Conservation (phyloP, 2,888 invertebrate species). For the Chrysotoxum bicinctum region DNA sequence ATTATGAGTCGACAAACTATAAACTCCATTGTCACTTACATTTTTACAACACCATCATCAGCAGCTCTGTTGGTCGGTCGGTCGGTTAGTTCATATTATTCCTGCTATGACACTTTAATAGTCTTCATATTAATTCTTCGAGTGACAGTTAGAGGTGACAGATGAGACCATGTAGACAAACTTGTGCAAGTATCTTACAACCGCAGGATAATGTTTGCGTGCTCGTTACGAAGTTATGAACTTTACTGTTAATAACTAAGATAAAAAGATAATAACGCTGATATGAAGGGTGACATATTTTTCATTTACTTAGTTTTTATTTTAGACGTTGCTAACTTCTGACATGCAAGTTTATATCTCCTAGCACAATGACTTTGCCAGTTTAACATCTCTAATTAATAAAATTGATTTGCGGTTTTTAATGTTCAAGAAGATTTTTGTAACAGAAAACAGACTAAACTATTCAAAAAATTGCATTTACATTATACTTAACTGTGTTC, state of each 20-base stretch:
- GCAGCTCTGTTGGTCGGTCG: not conserved
- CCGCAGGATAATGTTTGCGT: conserved; percentile 58
- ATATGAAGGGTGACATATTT: not conserved
- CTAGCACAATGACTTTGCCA: not conserved
- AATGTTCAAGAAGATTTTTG: too few species aligned
- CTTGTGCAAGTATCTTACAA: conserved; percentile 38
- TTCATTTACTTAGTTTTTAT: not conserved
- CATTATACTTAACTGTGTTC: too few species aligned
- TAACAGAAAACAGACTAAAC: too few species aligned
- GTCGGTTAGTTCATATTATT: conserved; percentile 5
- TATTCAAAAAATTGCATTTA: too few species aligned
- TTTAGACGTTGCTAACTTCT: not conserved
- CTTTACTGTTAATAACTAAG: not conserved
- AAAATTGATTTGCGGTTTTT: not conserved
- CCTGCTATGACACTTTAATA: conserved; percentile 26
- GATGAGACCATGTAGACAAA: conserved; percentile 14
- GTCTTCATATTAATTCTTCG: conserved; percentile 55
- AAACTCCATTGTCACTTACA: conserved; percentile 35
- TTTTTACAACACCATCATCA: conserved; percentile 30
- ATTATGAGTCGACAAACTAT: conserved; percentile 27
- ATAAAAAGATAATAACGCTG: not conserved
- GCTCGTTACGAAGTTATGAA: conserved; percentile 59
- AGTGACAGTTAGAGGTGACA: conserved; percentile 64
- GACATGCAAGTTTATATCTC: not conserved
- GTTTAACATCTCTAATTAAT: not conserved